Conservation (phyloP, 2,113 vertebrate species). For the Nestor notabilis region DNA sequence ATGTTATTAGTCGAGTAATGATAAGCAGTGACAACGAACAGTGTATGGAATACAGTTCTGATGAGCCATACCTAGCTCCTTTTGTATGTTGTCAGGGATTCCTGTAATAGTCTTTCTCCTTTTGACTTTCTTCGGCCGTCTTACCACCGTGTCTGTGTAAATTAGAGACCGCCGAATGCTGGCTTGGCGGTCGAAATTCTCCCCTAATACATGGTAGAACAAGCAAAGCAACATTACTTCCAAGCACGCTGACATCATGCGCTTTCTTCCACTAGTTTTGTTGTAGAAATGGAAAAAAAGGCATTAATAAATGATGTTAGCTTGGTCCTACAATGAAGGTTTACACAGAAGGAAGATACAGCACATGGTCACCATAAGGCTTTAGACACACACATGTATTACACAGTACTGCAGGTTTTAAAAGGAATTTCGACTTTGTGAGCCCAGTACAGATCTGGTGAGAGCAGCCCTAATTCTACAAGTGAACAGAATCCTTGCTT, state of each 20-base stretch:
- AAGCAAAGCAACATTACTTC: slow-evolving; percentile 91
- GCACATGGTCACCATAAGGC: slow-evolving; percentile 69
- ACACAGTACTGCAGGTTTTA: background rate
- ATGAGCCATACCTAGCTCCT: slow-evolving; percentile 97
- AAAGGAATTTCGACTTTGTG: background rate
- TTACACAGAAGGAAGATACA: slow-evolving; percentile 57
- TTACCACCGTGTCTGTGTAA: slow-evolving; percentile 97
- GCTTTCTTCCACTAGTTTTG: slow-evolving; percentile 78
- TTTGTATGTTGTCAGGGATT: slow-evolving; percentile 95
- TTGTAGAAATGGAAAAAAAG: slow-evolving; percentile 78
- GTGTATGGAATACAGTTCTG: slow-evolving; percentile 79
- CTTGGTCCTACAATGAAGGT: slow-evolving; percentile 67
- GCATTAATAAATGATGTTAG: slow-evolving; percentile 85
- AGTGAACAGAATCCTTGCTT: background rate
- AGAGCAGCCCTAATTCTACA: background rate
- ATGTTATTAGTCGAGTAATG: slow-evolving; percentile 66
- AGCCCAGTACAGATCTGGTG: background rate
- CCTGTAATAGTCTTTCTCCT: slow-evolving; percentile 99
- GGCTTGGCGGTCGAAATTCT: slow-evolving; percentile 99
- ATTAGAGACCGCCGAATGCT: slow-evolving; percentile 97
- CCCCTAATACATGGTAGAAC: slow-evolving; percentile 92
- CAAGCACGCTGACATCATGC: slow-evolving; percentile 83
- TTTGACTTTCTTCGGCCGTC: slow-evolving; percentile 98
- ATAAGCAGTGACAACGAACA: slow-evolving; percentile 65
- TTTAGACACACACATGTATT: background rate